Conservation (phyloP, 2,113 vertebrate species). For the Varanus komodoensis region DNA sequence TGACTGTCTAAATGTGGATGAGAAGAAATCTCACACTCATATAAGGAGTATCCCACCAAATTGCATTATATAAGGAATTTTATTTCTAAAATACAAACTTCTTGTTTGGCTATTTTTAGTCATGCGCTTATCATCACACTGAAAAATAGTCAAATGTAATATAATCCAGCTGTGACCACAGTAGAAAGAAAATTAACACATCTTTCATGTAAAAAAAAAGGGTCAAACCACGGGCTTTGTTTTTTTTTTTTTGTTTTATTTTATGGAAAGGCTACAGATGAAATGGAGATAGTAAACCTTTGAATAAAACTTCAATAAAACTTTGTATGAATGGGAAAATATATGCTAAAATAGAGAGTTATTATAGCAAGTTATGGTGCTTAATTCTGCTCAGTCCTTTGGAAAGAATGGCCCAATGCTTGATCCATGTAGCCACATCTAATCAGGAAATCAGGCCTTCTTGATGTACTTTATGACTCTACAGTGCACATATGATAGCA, state of each 20-base stretch:
- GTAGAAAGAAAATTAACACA: constrained; percentile 44
- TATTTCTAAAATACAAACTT: neutral
- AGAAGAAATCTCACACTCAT: neutral
- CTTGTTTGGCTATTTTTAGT: neutral
- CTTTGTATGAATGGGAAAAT: constrained; percentile 25
- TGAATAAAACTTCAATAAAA: constrained; percentile 24
- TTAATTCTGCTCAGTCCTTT: constrained; percentile 5
- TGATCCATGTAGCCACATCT: neutral
- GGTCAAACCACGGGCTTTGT: neutral
- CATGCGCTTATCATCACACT: constrained; percentile 2
- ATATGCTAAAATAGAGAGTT: constrained; percentile 24
- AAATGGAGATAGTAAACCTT: neutral
- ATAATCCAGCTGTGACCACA: constrained; percentile 4
- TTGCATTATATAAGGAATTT: neutral
- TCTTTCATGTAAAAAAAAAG: constrained; percentile 12
- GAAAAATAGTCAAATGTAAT: neutral
- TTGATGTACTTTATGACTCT: constrained; percentile 21
- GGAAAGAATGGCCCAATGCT: neutral
- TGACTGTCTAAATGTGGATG: neutral
- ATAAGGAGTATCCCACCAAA: neutral
- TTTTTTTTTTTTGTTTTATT: neutral
- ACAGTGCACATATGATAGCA: neutral
- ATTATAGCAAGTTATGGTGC: neutral
- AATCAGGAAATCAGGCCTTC: constrained; percentile 12
- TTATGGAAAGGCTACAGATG: neutral